phyloP scores from a whole-genome alignment of 2,797 vertebrate species.

The Tinamus major region DNA sequence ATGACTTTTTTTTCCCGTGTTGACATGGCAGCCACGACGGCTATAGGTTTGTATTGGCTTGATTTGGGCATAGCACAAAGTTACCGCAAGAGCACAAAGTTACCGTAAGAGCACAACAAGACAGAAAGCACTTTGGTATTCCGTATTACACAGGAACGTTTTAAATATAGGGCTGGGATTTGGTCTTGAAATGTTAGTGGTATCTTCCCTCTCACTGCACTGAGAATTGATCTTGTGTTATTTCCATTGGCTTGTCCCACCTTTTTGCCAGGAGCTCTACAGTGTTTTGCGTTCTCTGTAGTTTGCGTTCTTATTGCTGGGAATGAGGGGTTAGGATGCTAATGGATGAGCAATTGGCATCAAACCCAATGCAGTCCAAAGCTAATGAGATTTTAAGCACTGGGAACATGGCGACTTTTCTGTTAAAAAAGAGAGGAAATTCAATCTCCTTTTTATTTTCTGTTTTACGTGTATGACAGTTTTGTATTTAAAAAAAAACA shows the following conservation, averaged over 20 bases:
- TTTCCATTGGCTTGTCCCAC: neutral
- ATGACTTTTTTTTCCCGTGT: neutral
- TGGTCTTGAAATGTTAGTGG: neutral
- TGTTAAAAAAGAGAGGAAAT: neutral
- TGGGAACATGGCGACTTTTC: rapidly evolving
- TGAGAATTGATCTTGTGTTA: neutral
- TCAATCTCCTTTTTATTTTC: neutral
- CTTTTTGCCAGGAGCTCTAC: neutral
- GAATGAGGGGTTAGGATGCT: neutral
- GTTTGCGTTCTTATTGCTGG: neutral
- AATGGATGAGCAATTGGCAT: neutral
- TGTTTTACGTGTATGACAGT: neutral
- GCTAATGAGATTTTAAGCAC: neutral
- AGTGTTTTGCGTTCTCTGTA: neutral
- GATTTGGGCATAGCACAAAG: neutral
- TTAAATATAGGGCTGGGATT: neutral
- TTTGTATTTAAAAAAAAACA: neutral
- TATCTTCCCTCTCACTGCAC: neutral
- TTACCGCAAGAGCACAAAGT: conserved; percentile 23
- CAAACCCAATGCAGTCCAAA: neutral
- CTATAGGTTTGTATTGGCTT: neutral
- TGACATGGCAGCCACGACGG: neutral
- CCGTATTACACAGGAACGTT: neutral
- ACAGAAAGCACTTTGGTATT: neutral
- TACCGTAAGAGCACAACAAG: neutral